Evolutionary conservation across 2,113 vertebrate genomes (phyloP).

Genomic region (Leptobrachium ailaonicum): DNA sequence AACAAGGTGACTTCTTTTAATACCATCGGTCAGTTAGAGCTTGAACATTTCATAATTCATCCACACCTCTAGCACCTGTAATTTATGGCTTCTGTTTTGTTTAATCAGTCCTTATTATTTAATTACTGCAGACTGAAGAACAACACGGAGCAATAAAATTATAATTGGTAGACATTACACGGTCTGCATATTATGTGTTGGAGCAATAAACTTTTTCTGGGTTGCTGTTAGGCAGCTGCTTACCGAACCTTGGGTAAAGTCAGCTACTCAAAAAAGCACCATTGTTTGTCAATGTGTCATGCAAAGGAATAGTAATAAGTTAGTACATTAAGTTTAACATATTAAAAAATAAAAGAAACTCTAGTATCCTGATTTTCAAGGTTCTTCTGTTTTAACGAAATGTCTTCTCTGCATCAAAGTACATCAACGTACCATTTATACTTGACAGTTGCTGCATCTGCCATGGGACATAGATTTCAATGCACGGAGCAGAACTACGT

Average conservation of each 20-base stretch:
- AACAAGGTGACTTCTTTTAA: not conserved
- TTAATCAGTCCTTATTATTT: not conserved
- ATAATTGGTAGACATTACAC: not conserved
- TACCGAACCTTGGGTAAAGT: too few relatives aligned
- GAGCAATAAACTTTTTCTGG: not conserved
- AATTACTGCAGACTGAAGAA: not conserved
- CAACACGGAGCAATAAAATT: not conserved
- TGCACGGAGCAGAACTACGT: conserved; percentile 6
- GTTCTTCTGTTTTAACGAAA: not conserved
- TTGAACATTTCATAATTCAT: too few relatives aligned
- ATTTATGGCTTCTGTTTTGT: not conserved
- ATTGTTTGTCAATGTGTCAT: too few relatives aligned
- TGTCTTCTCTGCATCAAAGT: not conserved
- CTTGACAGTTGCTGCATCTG: not conserved
- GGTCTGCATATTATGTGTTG: conserved; percentile 1
- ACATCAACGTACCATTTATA: not conserved
- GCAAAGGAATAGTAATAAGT: too few relatives aligned
- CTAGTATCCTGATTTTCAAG: not conserved
- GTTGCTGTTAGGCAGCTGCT: not conserved
- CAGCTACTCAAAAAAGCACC: too few relatives aligned
- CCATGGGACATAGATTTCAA: conserved; percentile 11
- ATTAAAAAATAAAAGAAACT: too few relatives aligned
- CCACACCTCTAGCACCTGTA: too few relatives aligned
- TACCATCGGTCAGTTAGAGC: not conserved
- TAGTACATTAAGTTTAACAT: too few relatives aligned